phyloP scores from a whole-genome alignment of 2,888 invertebrate species.

The Hesperia comma region DNA sequence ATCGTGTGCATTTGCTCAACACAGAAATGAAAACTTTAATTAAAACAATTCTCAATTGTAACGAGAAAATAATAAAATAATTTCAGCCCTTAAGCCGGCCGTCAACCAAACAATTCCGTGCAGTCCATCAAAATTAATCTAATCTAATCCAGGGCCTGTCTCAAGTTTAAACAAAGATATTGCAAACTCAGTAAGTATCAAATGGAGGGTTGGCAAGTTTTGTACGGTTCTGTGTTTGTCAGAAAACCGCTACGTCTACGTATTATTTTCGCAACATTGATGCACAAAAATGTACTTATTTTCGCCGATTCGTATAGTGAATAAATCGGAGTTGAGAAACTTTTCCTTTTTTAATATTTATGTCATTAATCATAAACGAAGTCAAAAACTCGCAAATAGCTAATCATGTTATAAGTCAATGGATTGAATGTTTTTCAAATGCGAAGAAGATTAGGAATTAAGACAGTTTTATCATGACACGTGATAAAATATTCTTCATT shows the following conservation, averaged over 20 bases:
- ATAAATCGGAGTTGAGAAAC: no score
- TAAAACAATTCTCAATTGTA: slow-evolving; percentile 74
- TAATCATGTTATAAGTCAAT: no score
- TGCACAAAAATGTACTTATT: no score
- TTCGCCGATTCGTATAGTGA: no score
- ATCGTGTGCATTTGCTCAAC: slow-evolving; percentile 54
- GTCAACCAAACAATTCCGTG: slow-evolving; percentile 78
- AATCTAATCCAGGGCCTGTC: slow-evolving; percentile 75
- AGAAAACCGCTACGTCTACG: slow-evolving; percentile 16
- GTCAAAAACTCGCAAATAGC: no score
- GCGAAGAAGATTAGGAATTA: no score
- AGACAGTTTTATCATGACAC: no score
- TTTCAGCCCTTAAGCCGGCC: slow-evolving; percentile 71
- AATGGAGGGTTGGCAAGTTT: slow-evolving; percentile 49
- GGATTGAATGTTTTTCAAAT: no score
- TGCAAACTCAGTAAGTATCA: slow-evolving; percentile 75
- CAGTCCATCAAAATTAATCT: slow-evolving; percentile 83
- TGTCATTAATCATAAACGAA: no score
- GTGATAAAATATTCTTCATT: background rate
- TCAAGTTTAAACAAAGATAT: slow-evolving; percentile 80
- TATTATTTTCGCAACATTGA: no score
- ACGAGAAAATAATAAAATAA: slow-evolving; percentile 75
- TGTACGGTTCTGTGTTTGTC: slow-evolving; percentile 1
- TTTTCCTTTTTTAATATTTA: no score
- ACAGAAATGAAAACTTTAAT: slow-evolving; percentile 73